Conservation (phyloP, 2,113 vertebrate species). For the Bubo blakistoni region DNA sequence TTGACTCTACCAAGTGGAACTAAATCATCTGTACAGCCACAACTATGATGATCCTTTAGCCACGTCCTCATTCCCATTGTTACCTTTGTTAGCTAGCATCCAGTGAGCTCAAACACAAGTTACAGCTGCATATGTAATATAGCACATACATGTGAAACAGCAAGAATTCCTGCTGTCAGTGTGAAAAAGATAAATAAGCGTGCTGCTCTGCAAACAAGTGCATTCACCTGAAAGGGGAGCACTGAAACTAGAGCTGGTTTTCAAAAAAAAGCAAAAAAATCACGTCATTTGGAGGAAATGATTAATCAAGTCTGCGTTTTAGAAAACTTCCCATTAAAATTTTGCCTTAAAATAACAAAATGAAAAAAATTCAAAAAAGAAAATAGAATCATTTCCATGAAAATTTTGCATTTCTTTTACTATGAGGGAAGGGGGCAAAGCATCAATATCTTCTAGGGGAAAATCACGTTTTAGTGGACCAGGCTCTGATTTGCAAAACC, state of each 20-base stretch:
- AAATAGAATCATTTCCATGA: background rate
- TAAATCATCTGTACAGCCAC: constrained; percentile 5
- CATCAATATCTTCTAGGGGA: background rate
- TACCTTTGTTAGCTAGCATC: background rate
- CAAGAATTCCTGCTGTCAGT: background rate
- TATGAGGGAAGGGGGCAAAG: background rate
- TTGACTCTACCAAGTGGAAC: background rate
- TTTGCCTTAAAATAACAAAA: background rate
- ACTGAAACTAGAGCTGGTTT: background rate
- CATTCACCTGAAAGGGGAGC: background rate
- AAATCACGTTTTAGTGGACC: background rate
- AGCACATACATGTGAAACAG: background rate
- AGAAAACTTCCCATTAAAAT: background rate
- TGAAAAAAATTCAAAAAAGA: background rate
- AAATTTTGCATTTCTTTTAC: background rate
- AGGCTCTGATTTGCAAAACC: background rate
- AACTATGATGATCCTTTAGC: background rate
- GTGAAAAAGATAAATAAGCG: accelerated
- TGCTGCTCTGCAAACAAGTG: background rate
- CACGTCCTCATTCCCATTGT: background rate
- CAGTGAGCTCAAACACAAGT: background rate
- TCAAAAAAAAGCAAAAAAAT: background rate
- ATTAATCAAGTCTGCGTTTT: background rate
- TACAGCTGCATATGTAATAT: background rate
- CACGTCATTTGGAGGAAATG: background rate